phyloP scores from a whole-genome alignment of 2,888 invertebrate species.

The Invenusta paracnida region DNA sequence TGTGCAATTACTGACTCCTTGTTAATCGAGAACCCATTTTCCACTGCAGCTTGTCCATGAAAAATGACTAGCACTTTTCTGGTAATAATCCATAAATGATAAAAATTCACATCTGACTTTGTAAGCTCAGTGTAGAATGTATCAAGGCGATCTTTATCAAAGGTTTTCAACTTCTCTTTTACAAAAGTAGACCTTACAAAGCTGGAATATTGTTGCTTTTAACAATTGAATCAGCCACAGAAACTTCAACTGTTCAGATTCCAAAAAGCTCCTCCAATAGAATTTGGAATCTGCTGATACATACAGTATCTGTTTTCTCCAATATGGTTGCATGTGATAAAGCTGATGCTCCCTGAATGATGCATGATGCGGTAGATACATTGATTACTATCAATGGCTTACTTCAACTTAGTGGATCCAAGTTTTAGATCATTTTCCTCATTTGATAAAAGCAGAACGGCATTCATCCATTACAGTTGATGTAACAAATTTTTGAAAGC shows the following conservation, averaged over 20 bases:
- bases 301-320: neutral
- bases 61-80: neutral
- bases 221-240: neutral
- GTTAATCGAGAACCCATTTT: neutral
- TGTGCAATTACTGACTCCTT: neutral
- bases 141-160: neutral
- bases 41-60: neutral
- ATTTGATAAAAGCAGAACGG: neutral
- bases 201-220: neutral
- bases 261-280: neutral
- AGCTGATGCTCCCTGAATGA: neutral
- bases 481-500: neutral
- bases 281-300: neutral
- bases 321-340: neutral
- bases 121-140: neutral
- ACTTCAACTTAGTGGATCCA: neutral
- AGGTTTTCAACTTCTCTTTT: neutral
- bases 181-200: neutral
- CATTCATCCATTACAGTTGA: neutral
- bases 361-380: neutral
- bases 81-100: neutral
- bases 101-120: neutral
- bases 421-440: neutral
- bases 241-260: neutral
- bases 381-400: neutral